Evolutionary conservation across 1,140 invertebrate genomes (phyloP).

Genomic region (Drosophila trapezifrons): DNA sequence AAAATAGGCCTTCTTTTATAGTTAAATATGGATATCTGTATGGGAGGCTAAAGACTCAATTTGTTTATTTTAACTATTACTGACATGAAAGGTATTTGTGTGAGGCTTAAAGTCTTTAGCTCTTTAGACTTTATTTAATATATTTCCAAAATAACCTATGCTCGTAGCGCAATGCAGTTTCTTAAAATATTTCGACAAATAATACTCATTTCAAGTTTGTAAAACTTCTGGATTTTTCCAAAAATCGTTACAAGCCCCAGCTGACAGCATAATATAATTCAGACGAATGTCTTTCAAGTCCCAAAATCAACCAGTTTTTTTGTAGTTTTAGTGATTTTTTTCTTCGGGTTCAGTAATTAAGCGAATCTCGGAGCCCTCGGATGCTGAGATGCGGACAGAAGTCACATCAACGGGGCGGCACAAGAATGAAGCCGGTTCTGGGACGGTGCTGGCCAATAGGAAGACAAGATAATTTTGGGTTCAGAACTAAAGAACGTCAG

Average conservation of each 20-base stretch:
- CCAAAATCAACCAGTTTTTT: constrained; percentile 56
- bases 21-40: too few species aligned
- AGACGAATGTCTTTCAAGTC: constrained; percentile 1
- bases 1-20: too few species aligned
- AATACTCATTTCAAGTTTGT: neutral
- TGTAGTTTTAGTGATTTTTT: constrained; percentile 8
- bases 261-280: constrained; percentile 14
- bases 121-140: neutral
- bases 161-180: neutral
- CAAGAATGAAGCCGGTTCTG: constrained; percentile 9
- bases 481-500: neutral
- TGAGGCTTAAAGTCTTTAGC: too few species aligned
- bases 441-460: constrained; percentile 44
- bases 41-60: too few species aligned
- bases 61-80: too few species aligned
- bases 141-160: neutral
- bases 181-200: neutral
- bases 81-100: too few species aligned
- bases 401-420: constrained; percentile 45
- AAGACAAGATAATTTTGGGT: constrained; percentile 28
- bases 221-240: neutral
- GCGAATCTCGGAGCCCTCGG: constrained; percentile 38
- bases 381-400: constrained; percentile 66
- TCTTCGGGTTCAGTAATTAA: constrained; percentile 57
- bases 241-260: constrained; percentile 53